Evolutionary conservation across 2,888 invertebrate species (phyloP), one percentile per base, ranked within the genome.

Genomic region (Siphonodentalium dalli): DNA sequence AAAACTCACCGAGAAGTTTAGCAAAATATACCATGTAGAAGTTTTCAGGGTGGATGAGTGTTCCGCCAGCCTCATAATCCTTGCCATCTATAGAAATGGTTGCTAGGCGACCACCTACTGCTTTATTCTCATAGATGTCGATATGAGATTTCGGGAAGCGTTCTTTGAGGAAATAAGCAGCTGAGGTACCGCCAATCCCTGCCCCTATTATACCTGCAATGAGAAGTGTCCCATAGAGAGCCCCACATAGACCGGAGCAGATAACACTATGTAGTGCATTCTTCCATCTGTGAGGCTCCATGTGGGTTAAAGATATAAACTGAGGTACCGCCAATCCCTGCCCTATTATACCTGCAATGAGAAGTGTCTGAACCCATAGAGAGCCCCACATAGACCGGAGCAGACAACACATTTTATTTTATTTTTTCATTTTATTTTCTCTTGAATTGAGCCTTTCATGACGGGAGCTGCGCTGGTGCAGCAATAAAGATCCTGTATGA

Each of bases 291-390:
- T n/a, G n/a, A n/a, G n/a, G n/a, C n/a, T n/a, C n/a, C n/a, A n/a
- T n/a, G n/a, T n/a, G n/a, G n/a, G n/a, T n/a, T n/a, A n/a, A n/a
- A n/a, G n/a, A n/a, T n/a, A n/a, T n/a, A n/a, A 15, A 85, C 77
- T 1, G 87, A 83, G 2, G 87, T 84, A 23, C 88, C 88, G 33
- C 87, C 87, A 40, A 88, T 85, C 7, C 88, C 88, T 39, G 84
- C 87, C 15, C 88, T 56, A 88, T 79, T 27, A 88, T 84, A 28
- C 85, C 87, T 87, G 69, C 28, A 69, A 77, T 13, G 35, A 42
- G 40, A 52, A 48, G 40, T 29, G 29, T n/a, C n/a, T n/a, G n/a
- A n/a, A n/a, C n/a, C 23, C n/a, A n/a, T 18, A 20, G 13, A 47
- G n/a, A n/a, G n/a, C n/a, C n/a, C n/a, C n/a, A n/a, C n/a, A n/a